These are phyloP conservation scores for Diachasma alloeum DNA, from an alignment of 1,140 invertebrate genomes.

Conservation along the genomic window DNA sequence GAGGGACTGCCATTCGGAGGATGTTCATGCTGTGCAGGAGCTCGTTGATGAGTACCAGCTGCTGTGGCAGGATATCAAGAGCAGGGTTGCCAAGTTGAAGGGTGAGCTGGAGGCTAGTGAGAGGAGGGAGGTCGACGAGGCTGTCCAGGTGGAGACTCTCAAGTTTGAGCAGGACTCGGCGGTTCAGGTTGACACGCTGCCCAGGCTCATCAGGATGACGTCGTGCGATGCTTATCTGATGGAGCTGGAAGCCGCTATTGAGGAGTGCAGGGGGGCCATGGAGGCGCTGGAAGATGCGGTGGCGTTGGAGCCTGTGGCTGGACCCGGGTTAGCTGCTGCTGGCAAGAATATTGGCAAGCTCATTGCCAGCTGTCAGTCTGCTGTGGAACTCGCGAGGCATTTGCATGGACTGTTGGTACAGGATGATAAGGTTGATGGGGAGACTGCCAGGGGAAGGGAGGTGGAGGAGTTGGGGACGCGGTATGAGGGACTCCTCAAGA, in stretches of 20 bases:
- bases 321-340: conserved; percentile 64
- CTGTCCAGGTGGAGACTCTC: conserved; percentile 76
- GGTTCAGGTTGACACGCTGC: conserved; percentile 81
- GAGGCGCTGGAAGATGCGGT: conserved; percentile 67
- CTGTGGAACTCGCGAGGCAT: conserved; percentile 80
- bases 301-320: conserved; percentile 64
- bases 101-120: conserved; percentile 57
- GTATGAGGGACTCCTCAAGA: conserved; percentile 75
- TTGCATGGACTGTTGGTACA: conserved; percentile 77
- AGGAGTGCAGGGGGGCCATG: conserved; percentile 69
- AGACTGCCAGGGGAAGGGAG: conserved; percentile 73
- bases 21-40: conserved; percentile 68
- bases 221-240: conserved; percentile 81
- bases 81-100: conserved; percentile 65
- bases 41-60: conserved; percentile 76
- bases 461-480: conserved; percentile 72
- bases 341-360: conserved; percentile 71
- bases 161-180: conserved; percentile 78
- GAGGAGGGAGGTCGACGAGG: conserved; percentile 66
- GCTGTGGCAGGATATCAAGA: conserved; percentile 72
- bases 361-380: conserved; percentile 75
- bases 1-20: conserved; percentile 65
- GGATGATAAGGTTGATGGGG: conserved; percentile 74
- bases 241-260: conserved; percentile 75
- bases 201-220: conserved; percentile 72